phyloP scores from a whole-genome alignment of 1,140 invertebrate species.

The Venturia canescens region DNA sequence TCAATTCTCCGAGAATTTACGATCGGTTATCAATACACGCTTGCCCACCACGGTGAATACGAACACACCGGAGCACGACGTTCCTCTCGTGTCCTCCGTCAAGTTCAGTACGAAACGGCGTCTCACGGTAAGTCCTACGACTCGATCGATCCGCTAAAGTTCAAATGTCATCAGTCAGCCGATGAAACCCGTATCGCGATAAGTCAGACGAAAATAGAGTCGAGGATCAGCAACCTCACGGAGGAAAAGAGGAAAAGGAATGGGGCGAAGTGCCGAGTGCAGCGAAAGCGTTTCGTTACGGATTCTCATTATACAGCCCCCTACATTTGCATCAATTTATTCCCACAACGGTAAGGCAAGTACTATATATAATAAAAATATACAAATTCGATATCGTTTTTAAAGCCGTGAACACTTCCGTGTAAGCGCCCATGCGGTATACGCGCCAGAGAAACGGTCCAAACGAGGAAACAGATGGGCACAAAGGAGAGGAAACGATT shows the following conservation, averaged over 20 bases:
- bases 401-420: slow-evolving; percentile 30
- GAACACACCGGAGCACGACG: not conserved
- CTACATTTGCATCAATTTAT: not conserved
- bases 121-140: not conserved
- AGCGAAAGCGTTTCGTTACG: slow-evolving; percentile 12
- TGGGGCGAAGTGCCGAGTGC: not conserved
- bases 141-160: not conserved
- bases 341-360: not conserved
- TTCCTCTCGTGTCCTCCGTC: not conserved
- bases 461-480: slow-evolving; percentile 5
- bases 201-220: slow-evolving; percentile 43
- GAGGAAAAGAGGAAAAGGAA: not conserved
- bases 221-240: not conserved
- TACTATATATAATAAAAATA: not conserved
- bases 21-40: too few relatives aligned
- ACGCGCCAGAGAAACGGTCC: not conserved
- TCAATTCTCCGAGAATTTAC: too few relatives aligned
- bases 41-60: too few relatives aligned
- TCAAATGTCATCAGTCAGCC: slow-evolving; percentile 1
- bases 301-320: not conserved
- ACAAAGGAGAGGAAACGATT: not conserved
- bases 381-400: slow-evolving; percentile 31
- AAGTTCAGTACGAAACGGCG: not conserved
- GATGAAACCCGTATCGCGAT: slow-evolving; percentile 33
- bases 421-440: not conserved